Evolutionary conservation across 2,113 vertebrate species (phyloP).

Genomic region (Periophthalmus modestus): DNA sequence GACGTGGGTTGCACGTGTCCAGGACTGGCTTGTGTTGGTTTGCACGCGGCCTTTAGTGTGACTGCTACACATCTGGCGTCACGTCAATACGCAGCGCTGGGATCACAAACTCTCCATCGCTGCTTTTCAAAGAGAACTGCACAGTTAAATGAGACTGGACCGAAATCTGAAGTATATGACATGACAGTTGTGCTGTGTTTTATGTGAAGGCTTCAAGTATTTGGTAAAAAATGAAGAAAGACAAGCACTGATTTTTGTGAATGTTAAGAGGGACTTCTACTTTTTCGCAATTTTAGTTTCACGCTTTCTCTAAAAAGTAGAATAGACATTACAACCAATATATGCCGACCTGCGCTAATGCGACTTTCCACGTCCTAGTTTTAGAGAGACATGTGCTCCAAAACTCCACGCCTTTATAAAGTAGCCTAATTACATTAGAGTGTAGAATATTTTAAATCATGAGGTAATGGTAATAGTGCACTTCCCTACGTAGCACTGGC

Average conservation of each 20-base stretch:
- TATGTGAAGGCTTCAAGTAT: background rate
- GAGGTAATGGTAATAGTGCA: background rate
- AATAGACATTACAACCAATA: background rate
- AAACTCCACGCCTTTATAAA: background rate
- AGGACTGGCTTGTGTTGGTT: slow-evolving; percentile 8
- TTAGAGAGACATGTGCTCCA: too few species aligned
- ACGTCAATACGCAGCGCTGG: slow-evolving; percentile 5
- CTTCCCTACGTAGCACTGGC: background rate
- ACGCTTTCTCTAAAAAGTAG: background rate
- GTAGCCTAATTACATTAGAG: background rate
- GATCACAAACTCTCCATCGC: slow-evolving; percentile 2
- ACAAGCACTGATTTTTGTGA: background rate
- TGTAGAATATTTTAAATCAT: background rate
- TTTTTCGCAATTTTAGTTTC: background rate
- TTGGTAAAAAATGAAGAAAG: background rate
- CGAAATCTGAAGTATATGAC: slow-evolving; percentile 4
- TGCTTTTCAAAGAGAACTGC: background rate
- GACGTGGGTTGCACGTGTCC: background rate
- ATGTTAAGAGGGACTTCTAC: background rate
- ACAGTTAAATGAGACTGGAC: background rate
- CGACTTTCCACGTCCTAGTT: too few species aligned
- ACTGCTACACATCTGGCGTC: slow-evolving; percentile 9
- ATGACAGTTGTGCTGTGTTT: background rate
- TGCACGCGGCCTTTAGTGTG: background rate
- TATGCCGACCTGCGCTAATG: too few species aligned